Conservation (phyloP, 2,797 vertebrate species). For the Spondyliosoma cantharus region DNA sequence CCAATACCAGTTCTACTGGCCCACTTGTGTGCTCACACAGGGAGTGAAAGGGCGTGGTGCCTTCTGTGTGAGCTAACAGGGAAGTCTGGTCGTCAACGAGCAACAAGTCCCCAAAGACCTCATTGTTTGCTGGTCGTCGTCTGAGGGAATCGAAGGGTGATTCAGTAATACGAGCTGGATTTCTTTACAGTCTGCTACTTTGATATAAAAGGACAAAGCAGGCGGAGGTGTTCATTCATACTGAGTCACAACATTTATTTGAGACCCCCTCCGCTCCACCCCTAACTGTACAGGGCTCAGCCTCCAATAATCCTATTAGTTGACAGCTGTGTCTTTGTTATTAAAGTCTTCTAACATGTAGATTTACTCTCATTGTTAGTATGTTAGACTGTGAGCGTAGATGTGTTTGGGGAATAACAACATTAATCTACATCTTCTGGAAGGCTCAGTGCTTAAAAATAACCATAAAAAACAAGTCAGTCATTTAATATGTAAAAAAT, state of each 20-base stretch:
- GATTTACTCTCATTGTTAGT: slow-evolving; percentile 42
- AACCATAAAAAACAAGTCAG: neutral
- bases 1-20: slow-evolving; percentile 75
- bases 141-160: neutral
- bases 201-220: neutral
- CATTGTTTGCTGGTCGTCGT: slow-evolving; percentile 35
- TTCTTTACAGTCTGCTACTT: neutral
- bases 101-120: slow-evolving; percentile 51
- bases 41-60: slow-evolving; percentile 63
- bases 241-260: slow-evolving; percentile 35
- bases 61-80: slow-evolving; percentile 44
- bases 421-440: neutral
- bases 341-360: slow-evolving; percentile 39
- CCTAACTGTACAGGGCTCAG: slow-evolving; percentile 34
- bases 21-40: slow-evolving; percentile 52
- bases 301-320: slow-evolving; percentile 63
- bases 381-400: neutral
- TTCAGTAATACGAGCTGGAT: slow-evolving; percentile 25
- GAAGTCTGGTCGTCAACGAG: slow-evolving; percentile 35
- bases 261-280: neutral
- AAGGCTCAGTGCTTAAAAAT: neutral
- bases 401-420: slow-evolving; percentile 3
- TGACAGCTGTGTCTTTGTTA: slow-evolving; percentile 64
- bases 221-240: neutral
- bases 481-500: neutral